Base-by-base conservation (phyloP, 2,113 vertebrate genomes). In the Pholis gunnellus region DNA sequence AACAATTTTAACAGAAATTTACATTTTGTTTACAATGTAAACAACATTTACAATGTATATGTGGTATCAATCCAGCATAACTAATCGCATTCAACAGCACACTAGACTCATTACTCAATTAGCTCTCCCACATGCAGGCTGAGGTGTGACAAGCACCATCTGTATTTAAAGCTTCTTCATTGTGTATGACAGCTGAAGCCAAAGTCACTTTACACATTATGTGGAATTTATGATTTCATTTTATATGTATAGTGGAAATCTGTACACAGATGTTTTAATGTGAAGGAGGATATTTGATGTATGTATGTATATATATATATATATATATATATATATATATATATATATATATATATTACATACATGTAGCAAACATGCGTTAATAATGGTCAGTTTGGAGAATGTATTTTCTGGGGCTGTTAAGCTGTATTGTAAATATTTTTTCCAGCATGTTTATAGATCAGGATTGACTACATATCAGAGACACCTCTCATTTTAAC, bases 11-110 rank as follows among this genome's bases (percentile, higher is more conserved):
- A 20, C 2, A 0, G 20, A 50, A 20, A 50, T 17, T 2, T 46
- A 46, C 44, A n/a, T n/a, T n/a, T n/a, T n/a, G n/a, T n/a, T n/a
- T n/a, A n/a, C n/a, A n/a, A n/a, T n/a, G n/a, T n/a, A n/a, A n/a
- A n/a, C n/a, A n/a, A n/a, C n/a, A n/a, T n/a, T n/a, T n/a, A n/a
- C n/a, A n/a, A n/a, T 6, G 4, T 1, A 63, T 7, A 74, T 72
- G 3, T 44, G 42, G n/a, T 56, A 11, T 25, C 73, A 82, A 87
- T 74, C 46, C 64, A 72, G 6, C 63, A 73, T 65, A 42, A 63
- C 79, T 63, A 89, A 89, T 78, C 31, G 34, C 34, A 75, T 69
- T 82, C 50, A 65, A 11, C 40, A 82, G 27, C 52, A 78, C 54
- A 68, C 46, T 38, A 52, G 61, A 72, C 40, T 69, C 36, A 75